Evolutionary conservation across 2,888 invertebrate species (phyloP), one percentile per base, ranked within the genome.

Genomic region (Blastobasis adustella): DNA sequence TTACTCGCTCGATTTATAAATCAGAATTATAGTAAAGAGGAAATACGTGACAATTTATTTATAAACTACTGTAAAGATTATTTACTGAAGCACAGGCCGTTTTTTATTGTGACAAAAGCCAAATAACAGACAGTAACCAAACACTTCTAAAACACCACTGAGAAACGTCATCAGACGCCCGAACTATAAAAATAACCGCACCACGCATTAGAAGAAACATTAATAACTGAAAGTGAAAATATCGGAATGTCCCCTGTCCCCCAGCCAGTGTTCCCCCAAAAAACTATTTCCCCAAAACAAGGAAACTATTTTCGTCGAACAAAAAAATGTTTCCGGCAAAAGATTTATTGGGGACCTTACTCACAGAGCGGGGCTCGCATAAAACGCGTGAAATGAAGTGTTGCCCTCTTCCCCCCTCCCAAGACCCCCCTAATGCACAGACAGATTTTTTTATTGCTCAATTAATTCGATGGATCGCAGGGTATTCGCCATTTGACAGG

Each of bases 351-450:
- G 63, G 64, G 63, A 70, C 71, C 78, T 75, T 72, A 75, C 75
- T 74, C 75, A 71, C 72, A 71, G 56, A 66, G 73, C 73, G 76
- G n/a, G 71, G 70, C 70, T 64, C 69, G 77, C 67, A 80, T 83
- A 83, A 84, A 83, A 79, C 74, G 86, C 86, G 86, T 82, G 83
- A 86, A 87, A 88, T 86, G 86, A 83, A 82, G 83, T 86, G 84
- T 82, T 82, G 74, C 82, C 76, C 66, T 67, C 76, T 69, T 69
- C 73, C 69, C 49, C 56, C 58, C 59, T 58, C 56, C 58, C 57
- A 61, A 62, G 65, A 62, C 66, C 58, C 63, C 60, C 63, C 61
- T 63, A 61, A 67, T 61, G 61, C 59, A 64, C 60, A 67, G 67
- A 67, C 76, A 74, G 74, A 69, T 76, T 78, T 78, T 64, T 80